These are phyloP conservation scores for Discoglossus pictus DNA, from an alignment of 2,797 vertebrate genomes.

Conservation along the genomic window DNA sequence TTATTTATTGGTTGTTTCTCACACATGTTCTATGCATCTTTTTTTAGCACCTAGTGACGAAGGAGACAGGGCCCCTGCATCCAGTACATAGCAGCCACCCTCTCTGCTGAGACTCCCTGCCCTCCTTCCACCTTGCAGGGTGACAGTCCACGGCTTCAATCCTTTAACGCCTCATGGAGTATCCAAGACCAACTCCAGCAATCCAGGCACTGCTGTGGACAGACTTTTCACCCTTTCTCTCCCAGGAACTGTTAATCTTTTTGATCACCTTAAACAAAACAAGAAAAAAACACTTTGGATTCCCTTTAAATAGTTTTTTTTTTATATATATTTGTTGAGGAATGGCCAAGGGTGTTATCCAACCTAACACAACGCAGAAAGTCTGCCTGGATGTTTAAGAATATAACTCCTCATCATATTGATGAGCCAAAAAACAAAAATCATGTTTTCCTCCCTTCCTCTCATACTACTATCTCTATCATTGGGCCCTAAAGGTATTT, in stretches of 20 bases:
- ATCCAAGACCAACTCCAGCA: constrained; percentile 76
- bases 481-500: too few relatives aligned
- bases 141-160: constrained; percentile 61
- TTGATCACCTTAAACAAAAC: constrained; percentile 55
- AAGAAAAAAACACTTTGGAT: constrained; percentile 28
- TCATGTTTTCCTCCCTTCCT: constrained; percentile 68
- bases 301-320: constrained; percentile 60
- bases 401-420: constrained; percentile 98
- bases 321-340: constrained; percentile 67
- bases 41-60: constrained; percentile 83
- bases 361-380: constrained; percentile 59
- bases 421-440: constrained; percentile 89
- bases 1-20: too few relatives aligned
- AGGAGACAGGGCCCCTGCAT: constrained; percentile 81
- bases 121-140: constrained; percentile 59
- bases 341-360: constrained; percentile 61
- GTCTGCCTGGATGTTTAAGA: constrained; percentile 87
- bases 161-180: constrained; percentile 78
- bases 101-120: neutral
- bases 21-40: too few relatives aligned
- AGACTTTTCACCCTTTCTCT: constrained; percentile 56
- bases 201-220: constrained; percentile 76
- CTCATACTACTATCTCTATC: neutral
- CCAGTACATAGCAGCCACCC: constrained; percentile 90
- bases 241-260: constrained; percentile 80